A percentile compares a stretch with the other conserved stretches of the same genome.
Evolutionary conservation across 2,888 invertebrate genomes (phyloP).

Genomic region (Drosophila stalkeri): DNA sequence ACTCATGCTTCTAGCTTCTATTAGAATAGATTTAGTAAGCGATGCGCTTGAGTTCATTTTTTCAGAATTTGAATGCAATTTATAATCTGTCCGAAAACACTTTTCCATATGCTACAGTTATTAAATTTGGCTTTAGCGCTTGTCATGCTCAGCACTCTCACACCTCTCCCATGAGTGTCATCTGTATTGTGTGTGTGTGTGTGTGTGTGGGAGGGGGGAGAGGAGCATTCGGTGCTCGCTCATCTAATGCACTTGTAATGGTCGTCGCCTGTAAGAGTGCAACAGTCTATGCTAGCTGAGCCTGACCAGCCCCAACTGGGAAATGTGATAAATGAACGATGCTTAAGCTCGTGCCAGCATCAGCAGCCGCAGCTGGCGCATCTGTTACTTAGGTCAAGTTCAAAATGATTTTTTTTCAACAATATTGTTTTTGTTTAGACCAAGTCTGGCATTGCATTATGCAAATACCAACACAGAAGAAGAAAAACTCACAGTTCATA

Average conservation of each 20-base stretch:
- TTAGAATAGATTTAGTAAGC: neutral
- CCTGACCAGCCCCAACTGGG: conserved; percentile 23
- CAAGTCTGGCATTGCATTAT: conserved; percentile 46
- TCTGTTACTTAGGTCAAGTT: conserved; percentile 65
- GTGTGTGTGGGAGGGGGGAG: too few relatives aligned
- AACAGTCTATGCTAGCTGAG: conserved; percentile 28
- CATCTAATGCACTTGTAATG: conserved; percentile 60
- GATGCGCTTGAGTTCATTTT: conserved; percentile 1
- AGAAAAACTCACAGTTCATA: conserved; percentile 51
- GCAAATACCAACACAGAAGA: neutral
- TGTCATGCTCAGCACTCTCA: conserved; percentile 39
- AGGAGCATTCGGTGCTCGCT: neutral
- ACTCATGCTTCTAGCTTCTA: neutral
- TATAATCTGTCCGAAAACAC: conserved; percentile 15
- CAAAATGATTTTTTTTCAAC: conserved; percentile 61
- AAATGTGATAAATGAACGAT: conserved; percentile 57
- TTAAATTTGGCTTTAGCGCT: conserved; percentile 56
- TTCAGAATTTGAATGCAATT: conserved; percentile 18
- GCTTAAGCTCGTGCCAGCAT: conserved; percentile 16
- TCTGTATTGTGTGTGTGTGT: neutral
- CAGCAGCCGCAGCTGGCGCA: neutral
- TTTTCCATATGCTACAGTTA: conserved; percentile 42
- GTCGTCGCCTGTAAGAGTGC: conserved; percentile 39
- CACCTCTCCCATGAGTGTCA: conserved; percentile 36
- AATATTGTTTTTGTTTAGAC: conserved; percentile 54